A percentile compares a stretch with the other conserved stretches of the same genome.
Evolutionary conservation across 2,888 invertebrate genomes (phyloP).

Genomic region (Polymixis lichenea): DNA sequence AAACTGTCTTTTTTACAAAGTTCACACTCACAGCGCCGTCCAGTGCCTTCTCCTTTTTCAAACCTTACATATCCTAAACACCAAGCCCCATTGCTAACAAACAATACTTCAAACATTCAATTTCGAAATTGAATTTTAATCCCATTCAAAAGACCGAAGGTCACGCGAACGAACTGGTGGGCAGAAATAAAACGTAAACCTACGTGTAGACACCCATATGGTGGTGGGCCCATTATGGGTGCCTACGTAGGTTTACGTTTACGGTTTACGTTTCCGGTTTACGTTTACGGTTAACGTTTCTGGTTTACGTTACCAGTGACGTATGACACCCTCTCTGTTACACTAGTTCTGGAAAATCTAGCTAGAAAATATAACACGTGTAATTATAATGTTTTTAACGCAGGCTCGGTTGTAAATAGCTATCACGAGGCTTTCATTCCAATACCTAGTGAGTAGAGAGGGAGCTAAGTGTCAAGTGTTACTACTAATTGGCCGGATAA

Average conservation of each 20-base stretch:
- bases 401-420: conserved; percentile 1
- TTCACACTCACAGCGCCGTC: not conserved
- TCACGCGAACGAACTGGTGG: not conserved
- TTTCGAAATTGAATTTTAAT: conserved; percentile 11
- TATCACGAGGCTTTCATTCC: not conserved
- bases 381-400: conserved; percentile 3
- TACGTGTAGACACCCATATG: not conserved
- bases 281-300: not conserved
- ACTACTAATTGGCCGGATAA: not conserved
- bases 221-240: not conserved
- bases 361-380: not conserved
- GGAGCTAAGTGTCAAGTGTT: not conserved
- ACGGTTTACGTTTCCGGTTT: too few species aligned
- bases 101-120: conserved; percentile 9
- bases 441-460: not conserved
- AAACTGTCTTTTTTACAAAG: not conserved
- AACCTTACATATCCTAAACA: not conserved
- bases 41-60: not conserved
- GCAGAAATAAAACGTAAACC: not conserved
- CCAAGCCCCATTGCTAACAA: conserved; percentile 7
- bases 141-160: not conserved
- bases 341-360: conserved; percentile 13
- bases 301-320: too few species aligned
- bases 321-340: not conserved
- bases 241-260: too few species aligned